Conservation (phyloP, 2,888 invertebrate genomes). For the Phengaris arion region DNA sequence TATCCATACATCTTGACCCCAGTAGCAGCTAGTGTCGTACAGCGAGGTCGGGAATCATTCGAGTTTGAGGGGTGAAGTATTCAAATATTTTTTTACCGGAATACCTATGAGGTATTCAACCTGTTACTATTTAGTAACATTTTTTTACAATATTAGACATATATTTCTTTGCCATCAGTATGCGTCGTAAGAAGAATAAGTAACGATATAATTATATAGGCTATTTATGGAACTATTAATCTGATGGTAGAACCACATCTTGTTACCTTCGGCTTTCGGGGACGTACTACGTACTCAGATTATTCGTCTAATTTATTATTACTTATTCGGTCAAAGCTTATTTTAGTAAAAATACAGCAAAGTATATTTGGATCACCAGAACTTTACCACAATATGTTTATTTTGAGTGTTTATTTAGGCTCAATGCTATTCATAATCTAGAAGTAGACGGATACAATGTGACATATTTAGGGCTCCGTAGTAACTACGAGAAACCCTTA, state of each 20-base stretch:
- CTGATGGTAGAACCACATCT: neutral
- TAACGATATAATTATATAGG: no score
- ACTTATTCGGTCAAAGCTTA: neutral
- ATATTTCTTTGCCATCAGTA: no score
- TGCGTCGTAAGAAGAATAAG: no score
- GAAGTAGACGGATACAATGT: no score
- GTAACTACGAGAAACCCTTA: no score
- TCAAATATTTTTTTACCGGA: no score
- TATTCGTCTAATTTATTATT: neutral
- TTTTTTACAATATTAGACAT: no score
- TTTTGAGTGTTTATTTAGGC: neutral
- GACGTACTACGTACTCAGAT: neutral
- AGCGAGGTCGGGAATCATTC: neutral
- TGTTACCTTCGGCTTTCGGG: no score
- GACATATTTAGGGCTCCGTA: no score
- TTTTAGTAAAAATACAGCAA: neutral
- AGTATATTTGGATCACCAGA: neutral
- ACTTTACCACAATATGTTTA: neutral
- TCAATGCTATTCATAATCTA: neutral
- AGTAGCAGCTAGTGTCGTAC: slow-evolving; percentile 57
- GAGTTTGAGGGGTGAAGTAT: neutral
- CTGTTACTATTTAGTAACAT: no score
- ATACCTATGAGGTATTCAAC: no score
- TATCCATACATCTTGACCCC: slow-evolving; percentile 75
- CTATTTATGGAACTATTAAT: no score